A percentile compares a stretch with the other conserved stretches of the same genome.
Evolutionary conservation across 2,797 vertebrate genomes (phyloP).

Genomic region (Ambastaia sidthimunki): DNA sequence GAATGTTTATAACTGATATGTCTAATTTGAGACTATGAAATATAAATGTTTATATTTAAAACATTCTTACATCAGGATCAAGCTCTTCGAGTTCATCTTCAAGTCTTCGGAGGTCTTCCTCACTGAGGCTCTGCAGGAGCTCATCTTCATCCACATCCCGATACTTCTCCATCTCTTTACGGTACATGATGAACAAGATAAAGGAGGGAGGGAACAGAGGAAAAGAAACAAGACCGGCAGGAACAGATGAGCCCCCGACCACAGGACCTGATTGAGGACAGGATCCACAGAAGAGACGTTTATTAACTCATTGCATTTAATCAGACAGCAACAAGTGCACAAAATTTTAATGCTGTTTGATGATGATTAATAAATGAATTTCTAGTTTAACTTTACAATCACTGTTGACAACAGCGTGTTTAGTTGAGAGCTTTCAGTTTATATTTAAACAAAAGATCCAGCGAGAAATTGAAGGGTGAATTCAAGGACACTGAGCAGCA

Average conservation of each 20-base stretch:
- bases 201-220: conserved; percentile 9
- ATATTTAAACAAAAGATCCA: too few species aligned
- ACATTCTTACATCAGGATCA: conserved; percentile 89
- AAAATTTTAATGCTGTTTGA: not conserved
- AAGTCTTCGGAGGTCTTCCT: conserved; percentile 90
- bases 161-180: conserved; percentile 95
- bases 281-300: not conserved
- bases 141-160: conserved; percentile 95
- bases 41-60: not conserved
- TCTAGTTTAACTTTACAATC: not conserved
- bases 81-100: conserved; percentile 95
- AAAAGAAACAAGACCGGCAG: conserved; percentile 8
- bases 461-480: too few species aligned
- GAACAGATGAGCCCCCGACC: not conserved
- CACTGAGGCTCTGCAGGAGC: conserved; percentile 90
- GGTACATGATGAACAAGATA: conserved; percentile 81
- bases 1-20: too few species aligned
- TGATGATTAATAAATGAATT: not conserved
- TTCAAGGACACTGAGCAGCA: too few species aligned
- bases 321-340: too few species aligned
- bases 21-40: not conserved
- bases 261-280: conserved; percentile 17
- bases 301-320: not conserved
- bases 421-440: too few species aligned
- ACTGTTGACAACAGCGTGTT: too few species aligned